A percentile compares a stretch with the other conserved stretches of the same genome.
Evolutionary conservation across 2,888 invertebrate genomes (phyloP).

Genomic region (Melinaea marsaeus): DNA sequence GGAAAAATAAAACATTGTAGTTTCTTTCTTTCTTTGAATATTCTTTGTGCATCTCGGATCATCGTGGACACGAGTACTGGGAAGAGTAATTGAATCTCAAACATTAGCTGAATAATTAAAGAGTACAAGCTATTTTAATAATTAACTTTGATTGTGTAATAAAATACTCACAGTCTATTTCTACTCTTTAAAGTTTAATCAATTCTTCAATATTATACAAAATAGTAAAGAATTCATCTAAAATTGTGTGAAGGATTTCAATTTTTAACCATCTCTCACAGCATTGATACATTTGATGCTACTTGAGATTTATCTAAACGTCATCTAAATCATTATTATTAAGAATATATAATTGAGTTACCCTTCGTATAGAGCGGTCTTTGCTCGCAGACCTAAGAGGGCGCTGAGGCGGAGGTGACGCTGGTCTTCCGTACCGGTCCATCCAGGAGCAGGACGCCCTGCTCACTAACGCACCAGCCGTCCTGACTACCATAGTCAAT

Average conservation of each 20-base stretch:
- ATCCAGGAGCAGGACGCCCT: slow-evolving; percentile 96
- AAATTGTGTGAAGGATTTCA: no score
- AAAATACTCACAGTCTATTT: no score
- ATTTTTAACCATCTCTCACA: no score
- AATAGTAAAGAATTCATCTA: no score
- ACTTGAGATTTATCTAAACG: no score
- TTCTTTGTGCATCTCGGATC: not conserved
- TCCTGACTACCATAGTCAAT: slow-evolving; percentile 92
- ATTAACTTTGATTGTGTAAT: no score
- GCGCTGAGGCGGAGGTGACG: slow-evolving; percentile 82
- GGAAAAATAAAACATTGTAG: not conserved
- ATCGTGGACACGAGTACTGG: not conserved
- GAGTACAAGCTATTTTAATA: no score
- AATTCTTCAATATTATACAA: no score
- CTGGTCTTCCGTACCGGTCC: slow-evolving; percentile 93
- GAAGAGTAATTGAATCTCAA: not conserved
- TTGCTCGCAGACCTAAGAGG: slow-evolving; percentile 75
- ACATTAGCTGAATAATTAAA: not conserved
- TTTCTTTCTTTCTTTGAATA: not conserved
- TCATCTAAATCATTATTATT: not conserved
- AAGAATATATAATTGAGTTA: slow-evolving; percentile 46
- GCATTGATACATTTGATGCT: no score
- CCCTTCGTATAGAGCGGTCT: slow-evolving; percentile 82
- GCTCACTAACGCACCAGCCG: slow-evolving; percentile 85
- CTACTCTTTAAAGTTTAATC: no score